Percentiles rank a stretch among this genome's conserved stretches.
Evolutionary conservation across 2,797 vertebrate species (phyloP).

Genomic region (Pterois miles): DNA sequence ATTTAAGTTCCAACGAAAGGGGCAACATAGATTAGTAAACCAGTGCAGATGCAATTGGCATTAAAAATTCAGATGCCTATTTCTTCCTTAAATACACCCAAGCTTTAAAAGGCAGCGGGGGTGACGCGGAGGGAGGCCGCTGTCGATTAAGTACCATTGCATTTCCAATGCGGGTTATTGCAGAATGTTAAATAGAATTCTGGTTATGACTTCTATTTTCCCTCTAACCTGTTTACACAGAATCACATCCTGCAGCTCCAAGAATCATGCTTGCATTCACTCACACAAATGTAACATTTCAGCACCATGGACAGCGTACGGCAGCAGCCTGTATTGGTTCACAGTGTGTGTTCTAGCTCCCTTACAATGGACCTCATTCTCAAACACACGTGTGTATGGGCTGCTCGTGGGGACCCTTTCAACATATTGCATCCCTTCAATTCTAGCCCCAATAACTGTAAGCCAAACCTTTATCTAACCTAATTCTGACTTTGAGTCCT

Average conservation of each 20-base stretch:
- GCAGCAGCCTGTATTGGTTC: neutral
- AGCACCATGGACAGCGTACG: conserved; percentile 67
- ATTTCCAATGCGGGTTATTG: conserved; percentile 39
- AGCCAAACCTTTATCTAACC: neutral
- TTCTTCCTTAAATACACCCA: conserved; percentile 54
- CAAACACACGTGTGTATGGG: neutral
- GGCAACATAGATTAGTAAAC: conserved; percentile 24
- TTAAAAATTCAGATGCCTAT: conserved; percentile 64
- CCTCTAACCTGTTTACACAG: neutral
- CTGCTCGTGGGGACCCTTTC: neutral
- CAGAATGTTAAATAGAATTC: conserved; percentile 18
- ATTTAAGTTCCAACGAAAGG: neutral
- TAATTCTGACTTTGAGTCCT: neutral
- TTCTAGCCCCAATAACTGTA: neutral
- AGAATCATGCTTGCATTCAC: neutral
- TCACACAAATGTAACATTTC: conserved; percentile 4
- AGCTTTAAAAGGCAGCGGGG: conserved; percentile 26
- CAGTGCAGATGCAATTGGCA: conserved; percentile 41
- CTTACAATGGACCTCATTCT: neutral
- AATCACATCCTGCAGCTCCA: conserved; percentile 1
- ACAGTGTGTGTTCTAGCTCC: neutral
- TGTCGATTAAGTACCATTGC: conserved; percentile 41
- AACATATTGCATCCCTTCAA: too few species aligned
- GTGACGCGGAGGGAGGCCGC: conserved; percentile 23
- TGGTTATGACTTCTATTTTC: conserved; percentile 1